These are phyloP conservation scores for Glaucomys volans DNA, from an alignment of 2,113 vertebrate genomes.

Conservation along the genomic window DNA sequence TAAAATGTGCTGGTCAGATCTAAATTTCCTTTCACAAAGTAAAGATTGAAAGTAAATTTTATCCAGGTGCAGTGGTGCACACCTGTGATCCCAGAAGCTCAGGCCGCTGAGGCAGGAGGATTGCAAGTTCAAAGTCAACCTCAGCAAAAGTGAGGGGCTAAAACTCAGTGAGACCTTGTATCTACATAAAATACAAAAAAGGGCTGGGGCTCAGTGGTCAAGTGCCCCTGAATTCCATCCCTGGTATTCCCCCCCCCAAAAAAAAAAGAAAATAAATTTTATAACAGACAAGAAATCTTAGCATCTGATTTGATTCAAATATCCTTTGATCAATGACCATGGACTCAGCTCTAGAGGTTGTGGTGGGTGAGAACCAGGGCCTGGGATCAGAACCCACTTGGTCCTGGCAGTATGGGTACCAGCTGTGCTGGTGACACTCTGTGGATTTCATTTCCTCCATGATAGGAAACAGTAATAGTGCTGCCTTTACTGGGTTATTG, in stretches of 20 bases:
- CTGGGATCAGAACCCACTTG: neutral
- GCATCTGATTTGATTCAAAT: neutral
- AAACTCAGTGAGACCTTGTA: too few species aligned
- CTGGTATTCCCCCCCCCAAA: too few species aligned
- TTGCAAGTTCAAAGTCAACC: too few species aligned
- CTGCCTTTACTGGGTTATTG: neutral
- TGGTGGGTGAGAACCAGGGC: neutral
- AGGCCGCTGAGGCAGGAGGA: too few species aligned
- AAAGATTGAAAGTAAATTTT: neutral
- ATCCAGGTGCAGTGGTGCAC: too few species aligned
- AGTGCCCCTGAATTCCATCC: too few species aligned
- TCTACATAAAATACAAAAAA: too few species aligned
- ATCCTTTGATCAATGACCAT: neutral
- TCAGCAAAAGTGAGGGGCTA: too few species aligned
- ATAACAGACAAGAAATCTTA: neutral
- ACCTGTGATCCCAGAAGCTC: too few species aligned
- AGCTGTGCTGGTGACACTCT: neutral
- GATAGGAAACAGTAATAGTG: neutral
- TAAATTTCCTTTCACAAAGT: constrained; percentile 37
- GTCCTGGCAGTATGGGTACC: neutral
- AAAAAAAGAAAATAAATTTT: neutral
- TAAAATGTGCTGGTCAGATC: neutral
- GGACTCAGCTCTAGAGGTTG: neutral
- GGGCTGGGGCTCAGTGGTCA: too few species aligned
- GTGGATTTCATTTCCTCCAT: neutral